Base-by-base conservation (phyloP, 2,888 invertebrate species). In the Drosophila fulvimacula region DNA sequence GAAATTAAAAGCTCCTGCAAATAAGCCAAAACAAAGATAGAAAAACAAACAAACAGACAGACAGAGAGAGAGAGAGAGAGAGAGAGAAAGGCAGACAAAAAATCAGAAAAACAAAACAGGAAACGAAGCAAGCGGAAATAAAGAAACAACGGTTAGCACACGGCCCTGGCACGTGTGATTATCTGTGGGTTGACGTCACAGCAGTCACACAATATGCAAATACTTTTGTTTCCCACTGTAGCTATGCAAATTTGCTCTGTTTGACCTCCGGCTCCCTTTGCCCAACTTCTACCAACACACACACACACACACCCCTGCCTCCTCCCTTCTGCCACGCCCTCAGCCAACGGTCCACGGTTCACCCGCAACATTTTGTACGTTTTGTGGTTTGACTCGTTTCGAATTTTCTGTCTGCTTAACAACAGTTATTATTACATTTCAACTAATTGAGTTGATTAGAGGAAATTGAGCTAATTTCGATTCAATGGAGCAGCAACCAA, bases 371-470 rank as follows among this genome's bases (percentile, higher is more conserved):
- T 79, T 76, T 79, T 62, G 76, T 77, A 56, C 71, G 73, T 72
- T 66, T 46, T 87, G 79, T 44, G 83, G 88, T 69, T 69, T 51
- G 34, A 32, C 62, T 81, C 66, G 66, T 72, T 79, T 36, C 36
- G 68, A 69, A 75, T 82, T 75, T 69, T 62, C 68, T 67, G 53
- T 53, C 58, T 70, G 80, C 62, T 74, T 76, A 72, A 76, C 70
- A 78, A 70, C 69, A 63, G 70, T 76, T 89, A 83, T 89, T 74
- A 87, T 83, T 77, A 77, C 85, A 89, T 74, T 76, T 85, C 42
- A 74, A 72, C 77, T 84, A 84, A 84, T 84, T 84, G 85, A 89
- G 74, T 89, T 84, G 84, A 89, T 84, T 84, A 79, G 80, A 82
- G 77, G 69, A 84, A 84, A 87, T 79, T 70, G 67, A 73, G 79